phyloP scores from a whole-genome alignment of 1,140 invertebrate genomes.

The Mamestra configurata region DNA sequence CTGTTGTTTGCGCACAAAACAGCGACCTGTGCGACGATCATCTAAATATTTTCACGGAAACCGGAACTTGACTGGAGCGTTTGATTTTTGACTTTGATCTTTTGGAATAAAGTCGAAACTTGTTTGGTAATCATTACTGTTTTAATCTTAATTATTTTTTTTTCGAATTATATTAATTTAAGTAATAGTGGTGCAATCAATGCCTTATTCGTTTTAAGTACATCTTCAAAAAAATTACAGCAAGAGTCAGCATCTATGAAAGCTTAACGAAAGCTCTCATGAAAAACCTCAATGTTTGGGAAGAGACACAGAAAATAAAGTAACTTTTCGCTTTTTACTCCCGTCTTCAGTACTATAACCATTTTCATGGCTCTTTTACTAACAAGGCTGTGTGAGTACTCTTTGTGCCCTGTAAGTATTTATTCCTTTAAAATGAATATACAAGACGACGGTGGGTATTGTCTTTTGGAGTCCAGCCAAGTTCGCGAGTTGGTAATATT shows the following conservation, averaged over 20 bases:
- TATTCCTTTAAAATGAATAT: conserved; percentile 84
- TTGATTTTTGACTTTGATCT: conserved; percentile 18
- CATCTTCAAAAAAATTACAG: too few species aligned
- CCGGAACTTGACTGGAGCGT: not conserved
- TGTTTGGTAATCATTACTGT: not conserved
- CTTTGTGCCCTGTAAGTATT: conserved; percentile 73
- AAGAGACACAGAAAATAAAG: not conserved
- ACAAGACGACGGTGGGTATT: conserved; percentile 80
- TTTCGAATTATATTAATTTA: too few species aligned
- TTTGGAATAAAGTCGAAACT: not conserved
- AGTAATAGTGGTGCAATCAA: too few species aligned
- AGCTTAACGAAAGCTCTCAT: not conserved
- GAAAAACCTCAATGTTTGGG: not conserved
- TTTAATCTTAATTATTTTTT: not conserved
- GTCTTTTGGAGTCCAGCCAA: conserved; percentile 85
- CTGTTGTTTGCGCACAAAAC: conserved; percentile 76
- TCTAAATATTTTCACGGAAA: conserved; percentile 48
- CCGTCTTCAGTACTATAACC: not conserved
- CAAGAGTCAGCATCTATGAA: too few species aligned
- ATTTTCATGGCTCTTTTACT: conserved; percentile 51
- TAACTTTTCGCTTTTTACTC: not conserved
- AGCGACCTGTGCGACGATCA: conserved; percentile 63
- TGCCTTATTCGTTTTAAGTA: too few species aligned
- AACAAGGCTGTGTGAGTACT: conserved; percentile 62
- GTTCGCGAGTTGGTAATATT: conserved; percentile 84